Evolutionary conservation across 2,113 vertebrate genomes (phyloP).

Genomic region (Falcunculus frontatus): DNA sequence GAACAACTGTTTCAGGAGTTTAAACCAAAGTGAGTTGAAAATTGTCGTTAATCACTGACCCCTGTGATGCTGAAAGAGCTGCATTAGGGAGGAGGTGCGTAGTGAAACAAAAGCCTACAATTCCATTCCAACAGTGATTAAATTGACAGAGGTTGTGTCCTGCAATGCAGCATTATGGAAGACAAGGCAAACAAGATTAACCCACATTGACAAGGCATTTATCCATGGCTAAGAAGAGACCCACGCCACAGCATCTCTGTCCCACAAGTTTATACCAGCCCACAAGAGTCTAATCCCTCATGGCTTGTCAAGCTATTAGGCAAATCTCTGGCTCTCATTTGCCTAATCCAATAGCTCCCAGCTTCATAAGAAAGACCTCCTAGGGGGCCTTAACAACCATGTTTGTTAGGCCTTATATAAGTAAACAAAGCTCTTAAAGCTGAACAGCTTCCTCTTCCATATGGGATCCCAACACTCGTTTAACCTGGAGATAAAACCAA

Average conservation of each 20-base stretch:
- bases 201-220: constrained; percentile 76
- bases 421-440: constrained; percentile 76
- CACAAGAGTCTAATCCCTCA: constrained; percentile 79
- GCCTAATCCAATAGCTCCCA: constrained; percentile 79
- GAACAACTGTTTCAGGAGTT: not conserved
- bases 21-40: not conserved
- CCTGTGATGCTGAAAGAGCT: not conserved
- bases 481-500: constrained; percentile 15
- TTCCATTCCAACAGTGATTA: constrained; percentile 15
- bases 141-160: not conserved
- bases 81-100: not conserved
- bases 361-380: constrained; percentile 74
- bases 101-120: not conserved
- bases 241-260: constrained; percentile 28
- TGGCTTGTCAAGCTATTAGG: constrained; percentile 74
- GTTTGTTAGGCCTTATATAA: constrained; percentile 82
- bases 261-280: constrained; percentile 64
- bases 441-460: constrained; percentile 53
- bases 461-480: constrained; percentile 5
- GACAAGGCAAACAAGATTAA: constrained; percentile 80
- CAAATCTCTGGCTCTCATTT: constrained; percentile 74
- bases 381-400: constrained; percentile 65
- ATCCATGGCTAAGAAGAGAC: constrained; percentile 65
- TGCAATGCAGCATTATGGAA: constrained; percentile 64
- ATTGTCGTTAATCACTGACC: not conserved